Evolutionary conservation across 2,888 invertebrate genomes (phyloP).

Genomic region (Stenodera caucasica): DNA sequence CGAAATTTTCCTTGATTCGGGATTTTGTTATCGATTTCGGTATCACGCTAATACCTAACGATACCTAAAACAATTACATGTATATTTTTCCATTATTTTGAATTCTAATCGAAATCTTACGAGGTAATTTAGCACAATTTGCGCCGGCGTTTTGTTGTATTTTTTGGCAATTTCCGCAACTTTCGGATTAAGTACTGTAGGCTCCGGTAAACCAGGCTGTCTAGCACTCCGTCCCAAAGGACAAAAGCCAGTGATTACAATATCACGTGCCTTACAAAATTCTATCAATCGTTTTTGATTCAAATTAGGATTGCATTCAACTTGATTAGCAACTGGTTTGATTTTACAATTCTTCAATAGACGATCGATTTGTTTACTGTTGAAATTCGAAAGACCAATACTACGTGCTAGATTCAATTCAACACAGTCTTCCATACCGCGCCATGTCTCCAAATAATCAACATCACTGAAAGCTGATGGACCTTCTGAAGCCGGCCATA

Average conservation of each 20-base stretch:
- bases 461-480: too few species aligned
- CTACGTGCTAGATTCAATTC: conserved; percentile 64
- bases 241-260: conserved; percentile 75
- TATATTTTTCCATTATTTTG: too few species aligned
- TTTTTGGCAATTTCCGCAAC: conserved; percentile 64
- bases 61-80: too few species aligned
- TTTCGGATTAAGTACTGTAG: too few species aligned
- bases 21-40: conserved; percentile 79
- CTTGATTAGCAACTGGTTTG: conserved; percentile 66
- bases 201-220: conserved; percentile 64
- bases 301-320: conserved; percentile 66
- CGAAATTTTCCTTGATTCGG: conserved; percentile 68
- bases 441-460: conserved; percentile 72
- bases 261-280: conserved; percentile 65
- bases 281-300: conserved; percentile 69
- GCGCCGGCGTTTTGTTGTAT: conserved; percentile 69
- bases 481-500: too few species aligned
- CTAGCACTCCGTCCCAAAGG: conserved; percentile 76
- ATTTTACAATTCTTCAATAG: conserved; percentile 61
- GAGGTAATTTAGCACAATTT: conserved; percentile 67
- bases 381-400: conserved; percentile 78
- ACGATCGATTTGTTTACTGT: conserved; percentile 67
- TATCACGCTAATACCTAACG: conserved; percentile 73
- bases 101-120: too few species aligned
- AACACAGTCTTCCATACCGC: conserved; percentile 68